Conservation (phyloP, 2,797 vertebrate genomes). For the Sebastes iracundus region DNA sequence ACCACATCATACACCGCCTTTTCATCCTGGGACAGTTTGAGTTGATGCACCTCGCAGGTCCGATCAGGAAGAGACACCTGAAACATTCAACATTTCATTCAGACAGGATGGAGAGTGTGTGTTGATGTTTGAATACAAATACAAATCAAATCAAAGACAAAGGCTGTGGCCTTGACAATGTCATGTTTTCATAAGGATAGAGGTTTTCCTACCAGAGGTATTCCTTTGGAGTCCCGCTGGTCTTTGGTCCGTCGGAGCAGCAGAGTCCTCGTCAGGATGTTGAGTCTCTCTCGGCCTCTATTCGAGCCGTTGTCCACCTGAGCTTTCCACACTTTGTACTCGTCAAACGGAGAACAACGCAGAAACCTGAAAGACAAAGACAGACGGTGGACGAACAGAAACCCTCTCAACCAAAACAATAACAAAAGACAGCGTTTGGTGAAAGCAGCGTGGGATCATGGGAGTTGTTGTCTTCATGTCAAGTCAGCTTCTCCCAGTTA, state of each 20-base stretch:
- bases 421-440: too few species aligned
- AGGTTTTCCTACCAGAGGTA: conserved; percentile 85
- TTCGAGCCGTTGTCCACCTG: conserved; percentile 95
- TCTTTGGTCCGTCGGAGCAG: conserved; percentile 92
- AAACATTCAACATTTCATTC: conserved; percentile 16
- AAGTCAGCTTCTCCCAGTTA: too few species aligned
- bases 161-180: not conserved
- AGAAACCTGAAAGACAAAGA: conserved; percentile 85
- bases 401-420: too few species aligned
- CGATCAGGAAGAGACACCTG: conserved; percentile 90
- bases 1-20: conserved; percentile 90
- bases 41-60: conserved; percentile 81
- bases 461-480: too few species aligned
- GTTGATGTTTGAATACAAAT: conserved; percentile 1
- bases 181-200: not conserved
- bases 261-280: conserved; percentile 90
- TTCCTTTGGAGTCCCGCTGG: conserved; percentile 87
- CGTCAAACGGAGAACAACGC: conserved; percentile 93
- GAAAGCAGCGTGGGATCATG: too few species aligned
- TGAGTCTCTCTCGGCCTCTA: conserved; percentile 91
- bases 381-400: not conserved
- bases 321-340: conserved; percentile 93
- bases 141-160: not conserved
- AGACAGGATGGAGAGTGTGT: not conserved
- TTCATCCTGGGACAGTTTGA: conserved; percentile 90